A percentile compares a stretch with the other conserved stretches of the same genome.
Conservation (phyloP, 2,888 invertebrate genomes). For the Tigriopus californicus region DNA sequence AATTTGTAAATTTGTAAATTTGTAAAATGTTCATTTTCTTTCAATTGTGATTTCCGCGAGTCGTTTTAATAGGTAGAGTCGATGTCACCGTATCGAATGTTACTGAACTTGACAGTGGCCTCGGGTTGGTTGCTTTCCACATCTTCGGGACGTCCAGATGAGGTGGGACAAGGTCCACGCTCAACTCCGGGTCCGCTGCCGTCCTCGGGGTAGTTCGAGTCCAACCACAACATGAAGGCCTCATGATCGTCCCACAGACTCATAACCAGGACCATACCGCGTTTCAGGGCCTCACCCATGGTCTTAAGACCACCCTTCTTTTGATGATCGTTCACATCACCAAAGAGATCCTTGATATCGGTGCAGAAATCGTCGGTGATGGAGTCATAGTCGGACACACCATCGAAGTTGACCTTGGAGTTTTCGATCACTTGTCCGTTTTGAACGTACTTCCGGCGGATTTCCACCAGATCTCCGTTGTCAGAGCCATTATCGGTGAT, state of each 20-base stretch:
- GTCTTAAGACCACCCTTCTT: slow-evolving; percentile 18
- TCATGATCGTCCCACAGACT: slow-evolving; percentile 19
- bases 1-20: no score
- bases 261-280: slow-evolving; percentile 19
- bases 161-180: slow-evolving; percentile 18
- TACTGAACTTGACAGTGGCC: slow-evolving; percentile 16
- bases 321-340: slow-evolving; percentile 17
- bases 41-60: no score
- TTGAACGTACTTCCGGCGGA: slow-evolving; percentile 18
- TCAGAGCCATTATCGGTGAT: slow-evolving; percentile 19
- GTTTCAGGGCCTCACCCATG: slow-evolving; percentile 18
- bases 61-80: no score
- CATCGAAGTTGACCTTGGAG: slow-evolving; percentile 16
- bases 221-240: slow-evolving; percentile 19
- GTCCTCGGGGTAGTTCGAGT: slow-evolving; percentile 18
- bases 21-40: no score
- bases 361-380: slow-evolving; percentile 18
- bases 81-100: slow-evolving; percentile 18
- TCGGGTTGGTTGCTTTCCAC: slow-evolving; percentile 15
- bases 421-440: slow-evolving; percentile 18
- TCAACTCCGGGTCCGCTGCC: slow-evolving; percentile 17
- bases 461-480: slow-evolving; percentile 18
- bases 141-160: slow-evolving; percentile 17
- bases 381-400: slow-evolving; percentile 17
- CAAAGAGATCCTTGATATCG: slow-evolving; percentile 17